A percentile compares a stretch with the other conserved stretches of the same genome.
phyloP scores from a whole-genome alignment of 2,113 vertebrate species.

The Austrofundulus limnaeus region DNA sequence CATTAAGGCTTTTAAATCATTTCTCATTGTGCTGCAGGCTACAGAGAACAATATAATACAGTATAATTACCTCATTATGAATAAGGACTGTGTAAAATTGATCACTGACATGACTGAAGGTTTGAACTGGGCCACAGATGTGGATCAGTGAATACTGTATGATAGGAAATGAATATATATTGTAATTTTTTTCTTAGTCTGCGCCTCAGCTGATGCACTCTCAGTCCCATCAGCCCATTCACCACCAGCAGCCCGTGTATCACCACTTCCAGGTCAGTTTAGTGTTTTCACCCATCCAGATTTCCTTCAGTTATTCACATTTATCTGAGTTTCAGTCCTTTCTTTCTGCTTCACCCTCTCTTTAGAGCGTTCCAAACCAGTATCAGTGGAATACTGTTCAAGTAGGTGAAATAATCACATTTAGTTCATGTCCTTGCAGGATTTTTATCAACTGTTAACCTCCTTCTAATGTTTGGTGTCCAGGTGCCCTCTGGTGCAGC shows the following conservation, averaged over 20 bases:
- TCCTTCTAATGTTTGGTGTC: not conserved
- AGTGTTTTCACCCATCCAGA: not conserved
- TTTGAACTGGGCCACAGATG: too few relatives aligned
- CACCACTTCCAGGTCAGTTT: constrained; percentile 63
- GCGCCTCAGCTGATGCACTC: constrained; percentile 49
- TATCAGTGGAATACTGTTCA: constrained; percentile 34
- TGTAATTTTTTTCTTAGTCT: constrained; percentile 8
- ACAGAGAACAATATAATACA: too few relatives aligned
- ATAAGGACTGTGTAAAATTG: too few relatives aligned
- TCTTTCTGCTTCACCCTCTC: too few relatives aligned
- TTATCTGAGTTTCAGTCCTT: too few relatives aligned
- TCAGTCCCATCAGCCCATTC: constrained; percentile 50
- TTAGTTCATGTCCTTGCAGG: not conserved
- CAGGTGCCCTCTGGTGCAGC: constrained; percentile 55
- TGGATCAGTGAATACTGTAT: too few relatives aligned
- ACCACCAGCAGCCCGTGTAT: constrained; percentile 53
- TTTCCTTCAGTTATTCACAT: too few relatives aligned
- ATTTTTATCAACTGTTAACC: not conserved
- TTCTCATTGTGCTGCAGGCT: too few relatives aligned
- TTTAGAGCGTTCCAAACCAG: constrained; percentile 26
- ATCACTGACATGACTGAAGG: too few relatives aligned
- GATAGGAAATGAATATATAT: too few relatives aligned
- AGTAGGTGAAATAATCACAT: constrained; percentile 7
- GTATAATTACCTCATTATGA: too few relatives aligned
- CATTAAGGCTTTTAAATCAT: too few relatives aligned